Evolutionary conservation across 2,113 vertebrate species (phyloP), one percentile per base, ranked within the genome.

Genomic region (Muntiacus reevesi): DNA sequence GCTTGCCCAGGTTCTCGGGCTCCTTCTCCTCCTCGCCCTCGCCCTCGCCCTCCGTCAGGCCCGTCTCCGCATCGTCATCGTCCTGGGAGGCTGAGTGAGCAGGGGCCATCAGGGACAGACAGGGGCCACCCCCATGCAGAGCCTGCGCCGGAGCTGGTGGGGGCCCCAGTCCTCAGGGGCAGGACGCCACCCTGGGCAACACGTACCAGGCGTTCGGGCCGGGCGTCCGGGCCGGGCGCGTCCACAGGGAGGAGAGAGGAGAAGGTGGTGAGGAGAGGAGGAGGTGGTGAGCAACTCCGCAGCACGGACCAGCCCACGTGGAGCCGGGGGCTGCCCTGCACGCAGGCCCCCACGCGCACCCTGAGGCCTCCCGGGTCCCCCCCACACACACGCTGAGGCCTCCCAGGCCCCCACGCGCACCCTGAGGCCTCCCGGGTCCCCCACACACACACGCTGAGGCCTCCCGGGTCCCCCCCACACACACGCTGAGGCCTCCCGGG

Each of bases 11-110:
- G 98, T 99, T 99, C 98, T 99, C 99, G 0, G 99, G 99, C 98
- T 99, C 99, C 94, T 99, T 99, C 98, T 99, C 99, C 89, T 99
- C 99, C 78, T 99, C 99, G 23, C 99, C 99, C 95, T 99, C 99
- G 0, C 99, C 99, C 87, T 99, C 99, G n/a, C 99, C 99, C 40
- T 99, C 99, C 0, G 99, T 99, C 97, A 99, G 98, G 47, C 99
- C 99, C 0, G 98, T 99, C 96, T 99, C 99, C 0, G 99, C 99
- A 0, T 99, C 99, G 1, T 99, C 99, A 0, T 99, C 99, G 0
- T 99, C 99, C 99, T 99, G 99, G 10, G 71, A 60, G 47, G 12
- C 98, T 97, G 89, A 3, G 27, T 4, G 21, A 7, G 16, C 0
- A 12, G 13, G 43, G 52, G 3, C 0, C 1, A 9, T 74, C 40